These are phyloP conservation scores for Ormyrus nitidulus DNA, from an alignment of 2,888 invertebrate genomes.

Conservation along the genomic window DNA sequence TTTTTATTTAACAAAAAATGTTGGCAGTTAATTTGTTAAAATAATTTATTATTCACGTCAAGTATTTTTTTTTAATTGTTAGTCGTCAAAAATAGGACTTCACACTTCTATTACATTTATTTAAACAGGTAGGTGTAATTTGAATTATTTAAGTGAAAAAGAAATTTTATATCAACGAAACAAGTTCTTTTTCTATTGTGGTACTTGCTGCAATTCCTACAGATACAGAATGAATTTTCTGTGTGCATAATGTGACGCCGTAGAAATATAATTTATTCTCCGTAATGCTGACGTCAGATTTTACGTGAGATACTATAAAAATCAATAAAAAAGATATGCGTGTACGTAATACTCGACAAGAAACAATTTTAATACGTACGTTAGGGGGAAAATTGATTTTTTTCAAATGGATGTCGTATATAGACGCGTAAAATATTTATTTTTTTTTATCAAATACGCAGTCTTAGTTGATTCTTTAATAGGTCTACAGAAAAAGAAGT, in stretches of 20 bases:
- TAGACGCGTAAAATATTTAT: no score
- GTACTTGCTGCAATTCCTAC: no score
- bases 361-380: not conserved
- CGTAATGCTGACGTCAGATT: conserved; percentile 47
- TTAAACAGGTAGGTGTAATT: not conserved
- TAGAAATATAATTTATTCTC: not conserved
- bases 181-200: no score
- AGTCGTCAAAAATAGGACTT: no score
- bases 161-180: no score
- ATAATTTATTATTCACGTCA: not conserved
- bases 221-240: no score
- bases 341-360: not conserved
- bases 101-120: not conserved
- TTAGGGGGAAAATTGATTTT: no score
- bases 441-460: no score
- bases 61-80: not conserved
- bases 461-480: no score
- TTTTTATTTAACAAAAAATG: not conserved
- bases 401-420: no score
- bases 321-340: not conserved
- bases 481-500: not conserved
- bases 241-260: no score
- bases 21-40: not conserved
- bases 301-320: conserved; percentile 13
- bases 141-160: no score